Evolutionary conservation across 2,888 invertebrate species (phyloP).

Genomic region (Mesoligia furuncula): DNA sequence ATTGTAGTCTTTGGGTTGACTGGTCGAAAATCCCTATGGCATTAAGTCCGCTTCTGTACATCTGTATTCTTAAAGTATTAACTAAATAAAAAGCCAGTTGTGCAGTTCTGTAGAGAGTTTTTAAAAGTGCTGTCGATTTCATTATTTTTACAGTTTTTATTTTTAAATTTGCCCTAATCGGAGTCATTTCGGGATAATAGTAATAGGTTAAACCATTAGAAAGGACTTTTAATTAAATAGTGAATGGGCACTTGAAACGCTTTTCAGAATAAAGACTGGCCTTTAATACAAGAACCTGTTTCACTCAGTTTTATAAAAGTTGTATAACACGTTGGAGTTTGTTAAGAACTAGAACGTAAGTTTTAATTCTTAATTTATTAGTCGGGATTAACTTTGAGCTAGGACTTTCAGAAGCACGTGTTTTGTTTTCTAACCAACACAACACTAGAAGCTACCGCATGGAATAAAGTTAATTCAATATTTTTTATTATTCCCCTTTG

Average conservation of each 20-base stretch:
- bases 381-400: conserved; percentile 44
- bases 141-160: conserved; percentile 4
- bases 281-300: conserved; percentile 1
- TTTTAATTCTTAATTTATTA: conserved; percentile 50
- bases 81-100: neutral
- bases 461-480: too few species aligned
- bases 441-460: too few species aligned
- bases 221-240: conserved; percentile 17
- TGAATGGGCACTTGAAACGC: conserved; percentile 5
- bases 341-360: conserved; percentile 21
- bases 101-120: neutral
- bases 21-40: too few species aligned
- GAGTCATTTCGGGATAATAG: neutral
- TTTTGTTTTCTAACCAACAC: conserved; percentile 16
- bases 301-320: conserved; percentile 6
- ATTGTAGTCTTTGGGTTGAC: too few species aligned
- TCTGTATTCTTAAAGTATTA: too few species aligned
- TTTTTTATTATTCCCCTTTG: too few species aligned
- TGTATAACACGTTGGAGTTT: conserved; percentile 26
- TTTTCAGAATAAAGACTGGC: neutral
- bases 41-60: too few species aligned
- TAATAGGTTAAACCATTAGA: neutral
- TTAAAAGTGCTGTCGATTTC: neutral
- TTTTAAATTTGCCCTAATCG: neutral
- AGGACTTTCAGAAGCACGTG: conserved; percentile 33